A percentile compares a stretch with the other conserved stretches of the same genome.
Conservation (phyloP, 2,797 vertebrate genomes). For the Dicrostonyx torquatus region DNA sequence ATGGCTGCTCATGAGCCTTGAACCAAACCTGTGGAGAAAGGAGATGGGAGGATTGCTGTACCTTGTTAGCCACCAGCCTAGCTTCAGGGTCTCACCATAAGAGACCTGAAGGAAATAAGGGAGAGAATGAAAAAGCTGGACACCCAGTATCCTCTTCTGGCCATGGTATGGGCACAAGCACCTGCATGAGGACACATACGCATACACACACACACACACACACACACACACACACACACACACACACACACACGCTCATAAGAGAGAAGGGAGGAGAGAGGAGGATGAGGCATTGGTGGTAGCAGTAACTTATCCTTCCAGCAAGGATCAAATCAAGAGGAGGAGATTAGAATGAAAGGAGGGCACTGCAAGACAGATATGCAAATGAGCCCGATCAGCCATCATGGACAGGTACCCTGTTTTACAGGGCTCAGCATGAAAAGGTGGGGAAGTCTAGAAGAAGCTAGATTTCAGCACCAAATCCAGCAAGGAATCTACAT, state of each 20-base stretch:
- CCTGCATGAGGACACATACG: rapidly evolving
- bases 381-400: background rate
- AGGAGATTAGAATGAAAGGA: background rate
- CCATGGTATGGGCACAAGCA: background rate
- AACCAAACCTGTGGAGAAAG: background rate
- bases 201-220: background rate
- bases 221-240: too few species aligned
- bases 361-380: background rate
- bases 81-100: background rate
- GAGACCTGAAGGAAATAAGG: background rate
- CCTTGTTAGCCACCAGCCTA: background rate
- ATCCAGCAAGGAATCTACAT: background rate
- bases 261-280: too few species aligned
- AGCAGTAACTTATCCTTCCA: background rate
- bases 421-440: background rate
- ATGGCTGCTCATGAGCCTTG: too few species aligned
- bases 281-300: background rate
- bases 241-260: background rate
- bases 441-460: background rate
- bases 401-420: background rate
- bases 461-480: background rate
- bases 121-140: background rate
- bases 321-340: background rate
- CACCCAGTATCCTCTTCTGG: background rate
- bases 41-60: background rate